These are phyloP conservation scores for Stomatorhinus walkeri DNA, from an alignment of 2,797 vertebrate species.

Conservation along the genomic window DNA sequence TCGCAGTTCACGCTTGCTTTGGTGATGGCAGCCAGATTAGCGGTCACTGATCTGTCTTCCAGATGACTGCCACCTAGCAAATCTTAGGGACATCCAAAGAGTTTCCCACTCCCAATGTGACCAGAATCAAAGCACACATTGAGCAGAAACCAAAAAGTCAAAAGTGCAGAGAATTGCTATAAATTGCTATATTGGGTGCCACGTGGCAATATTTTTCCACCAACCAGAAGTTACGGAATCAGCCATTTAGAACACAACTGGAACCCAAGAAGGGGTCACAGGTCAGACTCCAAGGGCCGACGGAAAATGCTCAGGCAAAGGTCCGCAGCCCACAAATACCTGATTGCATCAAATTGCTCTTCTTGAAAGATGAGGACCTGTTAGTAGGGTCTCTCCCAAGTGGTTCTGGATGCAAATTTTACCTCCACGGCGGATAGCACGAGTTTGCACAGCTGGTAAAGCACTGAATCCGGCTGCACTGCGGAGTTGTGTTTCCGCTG, in stretches of 20 bases:
- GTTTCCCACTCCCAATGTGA: background rate
- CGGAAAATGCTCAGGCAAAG: background rate
- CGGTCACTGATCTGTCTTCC: background rate
- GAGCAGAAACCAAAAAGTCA: background rate
- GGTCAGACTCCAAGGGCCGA: background rate
- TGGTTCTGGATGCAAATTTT: background rate
- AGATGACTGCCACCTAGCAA: too few relatives aligned
- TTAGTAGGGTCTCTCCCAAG: background rate
- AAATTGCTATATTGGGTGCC: background rate
- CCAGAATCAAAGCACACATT: background rate
- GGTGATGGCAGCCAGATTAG: background rate
- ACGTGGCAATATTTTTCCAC: background rate
- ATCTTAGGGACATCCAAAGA: background rate
- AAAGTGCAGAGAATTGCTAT: background rate
- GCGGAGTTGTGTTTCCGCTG: slow-evolving; percentile 3
- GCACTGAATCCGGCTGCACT: background rate
- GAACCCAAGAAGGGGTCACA: background rate
- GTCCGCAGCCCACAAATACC: too few relatives aligned
- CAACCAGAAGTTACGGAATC: background rate
- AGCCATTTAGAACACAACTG: background rate
- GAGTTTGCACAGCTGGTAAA: background rate
- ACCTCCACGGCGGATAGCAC: background rate
- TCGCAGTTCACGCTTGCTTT: background rate
- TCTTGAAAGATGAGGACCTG: background rate
- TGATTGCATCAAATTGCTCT: background rate